Conservation (phyloP, 2,113 vertebrate genomes). For the Galbula dea region DNA sequence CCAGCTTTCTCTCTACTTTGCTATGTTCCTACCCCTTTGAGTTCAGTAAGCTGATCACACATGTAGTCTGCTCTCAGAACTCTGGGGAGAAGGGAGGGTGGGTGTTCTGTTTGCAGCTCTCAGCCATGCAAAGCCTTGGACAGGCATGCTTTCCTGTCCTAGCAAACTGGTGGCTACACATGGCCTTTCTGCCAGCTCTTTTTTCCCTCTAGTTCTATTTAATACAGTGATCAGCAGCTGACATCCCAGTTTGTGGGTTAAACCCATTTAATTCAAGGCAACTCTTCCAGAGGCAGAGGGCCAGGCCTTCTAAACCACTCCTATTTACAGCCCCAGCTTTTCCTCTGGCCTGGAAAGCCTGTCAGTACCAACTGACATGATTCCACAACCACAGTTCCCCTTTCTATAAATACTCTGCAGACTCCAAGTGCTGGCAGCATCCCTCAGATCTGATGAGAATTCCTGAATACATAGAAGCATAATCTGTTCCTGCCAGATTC, state of each 20-base stretch:
- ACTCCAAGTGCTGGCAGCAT: not conserved
- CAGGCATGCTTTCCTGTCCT: not conserved
- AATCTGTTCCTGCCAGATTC: not conserved
- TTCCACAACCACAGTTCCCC: not conserved
- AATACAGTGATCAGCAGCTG: not conserved
- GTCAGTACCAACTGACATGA: not conserved
- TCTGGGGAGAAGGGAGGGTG: not conserved
- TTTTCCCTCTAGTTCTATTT: not conserved
- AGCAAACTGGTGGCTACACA: not conserved
- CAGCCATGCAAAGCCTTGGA: not conserved
- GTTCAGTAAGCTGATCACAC: not conserved
- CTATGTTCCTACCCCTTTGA: too few species aligned
- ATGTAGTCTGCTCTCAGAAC: not conserved
- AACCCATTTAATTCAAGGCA: not conserved
- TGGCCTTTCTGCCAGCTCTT: not conserved
- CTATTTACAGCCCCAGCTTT: not conserved
- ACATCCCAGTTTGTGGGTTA: not conserved
- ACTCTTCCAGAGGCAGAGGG: not conserved
- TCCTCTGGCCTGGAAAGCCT: not conserved
- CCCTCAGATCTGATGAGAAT: not conserved
- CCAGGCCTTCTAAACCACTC: not conserved
- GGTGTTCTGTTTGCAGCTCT: not conserved
- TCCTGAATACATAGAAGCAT: not conserved
- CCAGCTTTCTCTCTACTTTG: not conserved
- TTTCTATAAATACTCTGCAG: not conserved